A percentile compares a stretch with the other conserved stretches of the same genome.
Conservation (phyloP, 2,797 vertebrate genomes). For the Urophycis tenuis region DNA sequence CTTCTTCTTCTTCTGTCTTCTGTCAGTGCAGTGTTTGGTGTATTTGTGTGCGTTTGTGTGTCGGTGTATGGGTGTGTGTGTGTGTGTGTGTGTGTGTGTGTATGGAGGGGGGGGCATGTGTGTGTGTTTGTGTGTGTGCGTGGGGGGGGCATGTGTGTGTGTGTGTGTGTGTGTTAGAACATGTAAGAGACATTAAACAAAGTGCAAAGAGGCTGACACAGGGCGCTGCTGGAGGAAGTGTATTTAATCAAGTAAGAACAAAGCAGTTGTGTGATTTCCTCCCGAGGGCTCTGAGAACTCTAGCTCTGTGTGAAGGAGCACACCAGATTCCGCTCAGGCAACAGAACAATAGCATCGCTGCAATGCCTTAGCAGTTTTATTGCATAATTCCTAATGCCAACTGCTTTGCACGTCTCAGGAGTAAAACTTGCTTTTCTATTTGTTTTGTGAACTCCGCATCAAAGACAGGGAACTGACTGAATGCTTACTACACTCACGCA, state of each 20-base stretch:
- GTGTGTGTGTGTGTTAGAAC: conserved; percentile 14
- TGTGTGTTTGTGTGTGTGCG: neutral
- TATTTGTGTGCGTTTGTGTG: conserved; percentile 21
- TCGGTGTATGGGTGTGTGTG: conserved; percentile 4
- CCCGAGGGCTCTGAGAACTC: conserved; percentile 48
- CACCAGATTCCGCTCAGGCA: conserved; percentile 31
- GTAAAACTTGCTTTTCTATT: conserved; percentile 5
- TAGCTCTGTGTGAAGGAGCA: conserved; percentile 35
- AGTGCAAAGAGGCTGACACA: conserved; percentile 54
- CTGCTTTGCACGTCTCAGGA: conserved; percentile 26
- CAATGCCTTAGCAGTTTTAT: conserved; percentile 15
- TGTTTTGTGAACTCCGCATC: conserved; percentile 20
- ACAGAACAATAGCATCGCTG: conserved; percentile 23
- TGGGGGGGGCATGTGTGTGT: neutral
- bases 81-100: conserved; percentile 24
- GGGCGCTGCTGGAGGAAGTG: conserved; percentile 53
- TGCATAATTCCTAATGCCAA: conserved; percentile 13
- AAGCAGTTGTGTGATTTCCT: conserved; percentile 61
- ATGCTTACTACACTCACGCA: conserved; percentile 3
- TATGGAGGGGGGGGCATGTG: conserved; percentile 21
- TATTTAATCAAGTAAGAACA: conserved; percentile 67
- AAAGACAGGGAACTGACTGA: conserved; percentile 9
- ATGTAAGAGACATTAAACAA: conserved; percentile 53
- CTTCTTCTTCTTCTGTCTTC: too few relatives aligned
- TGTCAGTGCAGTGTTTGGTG: conserved; percentile 30